Conservation (phyloP, 2,888 invertebrate genomes). For the Phengaris alcon region DNA sequence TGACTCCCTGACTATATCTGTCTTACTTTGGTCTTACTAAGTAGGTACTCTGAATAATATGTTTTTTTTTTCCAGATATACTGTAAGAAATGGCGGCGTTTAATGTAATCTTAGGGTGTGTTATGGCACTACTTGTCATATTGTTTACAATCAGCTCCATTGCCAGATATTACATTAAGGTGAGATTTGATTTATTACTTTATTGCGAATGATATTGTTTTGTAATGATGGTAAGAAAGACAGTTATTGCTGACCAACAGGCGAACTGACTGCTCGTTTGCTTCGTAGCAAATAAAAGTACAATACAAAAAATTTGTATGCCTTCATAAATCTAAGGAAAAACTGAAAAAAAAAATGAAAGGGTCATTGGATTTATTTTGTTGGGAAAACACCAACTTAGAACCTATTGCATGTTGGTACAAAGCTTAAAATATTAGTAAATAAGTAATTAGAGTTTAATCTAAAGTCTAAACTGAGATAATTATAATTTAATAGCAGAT, state of each 20-base stretch:
- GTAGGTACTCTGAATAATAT: background rate
- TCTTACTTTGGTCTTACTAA: background rate
- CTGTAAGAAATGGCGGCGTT: constrained; percentile 60
- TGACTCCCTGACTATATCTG: too few species aligned
- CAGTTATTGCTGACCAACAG: too few species aligned
- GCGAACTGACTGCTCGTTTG: too few species aligned
- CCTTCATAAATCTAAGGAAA: too few species aligned
- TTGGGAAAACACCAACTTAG: too few species aligned
- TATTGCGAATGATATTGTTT: background rate
- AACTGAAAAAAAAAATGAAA: too few species aligned
- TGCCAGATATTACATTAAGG: constrained; percentile 86
- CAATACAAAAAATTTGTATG: too few species aligned
- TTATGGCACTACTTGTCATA: constrained; percentile 70
- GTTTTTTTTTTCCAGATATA: constrained; percentile 36
- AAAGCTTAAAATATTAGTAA: too few species aligned
- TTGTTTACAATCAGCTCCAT: constrained; percentile 79
- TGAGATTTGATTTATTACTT: constrained; percentile 37
- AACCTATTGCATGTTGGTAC: too few species aligned
- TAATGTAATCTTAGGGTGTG: constrained; percentile 70
- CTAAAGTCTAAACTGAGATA: background rate
- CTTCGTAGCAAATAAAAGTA: too few species aligned
- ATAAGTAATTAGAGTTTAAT: background rate
- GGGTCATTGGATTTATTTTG: too few species aligned
- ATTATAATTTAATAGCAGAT: background rate
- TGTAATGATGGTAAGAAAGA: too few species aligned